A percentile compares a stretch with the other conserved stretches of the same genome.
phyloP scores from a whole-genome alignment of 2,888 invertebrate species.

The Hypselothyrea guttata region DNA sequence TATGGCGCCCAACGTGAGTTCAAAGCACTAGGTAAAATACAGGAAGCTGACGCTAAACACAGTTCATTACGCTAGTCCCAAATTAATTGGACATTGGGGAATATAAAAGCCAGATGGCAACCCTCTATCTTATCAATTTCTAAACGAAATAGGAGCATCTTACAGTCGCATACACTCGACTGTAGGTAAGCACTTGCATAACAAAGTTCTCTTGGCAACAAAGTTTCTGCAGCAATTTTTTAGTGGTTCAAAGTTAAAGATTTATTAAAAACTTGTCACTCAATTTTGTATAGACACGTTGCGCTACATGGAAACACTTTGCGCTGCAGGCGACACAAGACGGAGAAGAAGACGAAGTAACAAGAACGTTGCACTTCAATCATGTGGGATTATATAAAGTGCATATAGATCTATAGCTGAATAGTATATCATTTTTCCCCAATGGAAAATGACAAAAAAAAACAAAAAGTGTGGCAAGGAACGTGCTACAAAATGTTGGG shows the following conservation, averaged over 20 bases:
- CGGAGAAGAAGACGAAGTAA: neutral
- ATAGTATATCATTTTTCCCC: constrained; percentile 32
- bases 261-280: constrained; percentile 6
- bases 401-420: constrained; percentile 4
- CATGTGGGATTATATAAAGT: constrained; percentile 35
- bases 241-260: constrained; percentile 10
- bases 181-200: no score
- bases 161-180: no score
- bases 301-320: constrained; percentile 11
- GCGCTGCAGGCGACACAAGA: constrained; percentile 4
- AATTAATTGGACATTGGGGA: no score
- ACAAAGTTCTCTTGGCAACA: no score
- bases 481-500: constrained; percentile 8
- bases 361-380: constrained; percentile 42
- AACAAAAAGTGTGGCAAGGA: no score
- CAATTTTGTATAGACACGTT: neutral
- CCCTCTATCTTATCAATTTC: no score
- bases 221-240: neutral
- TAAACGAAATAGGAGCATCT: no score
- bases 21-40: no score
- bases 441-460: constrained; percentile 1
- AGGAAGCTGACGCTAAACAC: no score
- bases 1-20: no score
- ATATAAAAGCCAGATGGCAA: no score
- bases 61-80: no score